Evolutionary conservation across 1,140 invertebrate species (phyloP), one percentile per base, ranked within the genome.

Genomic region (Heliconius eleuchia): DNA sequence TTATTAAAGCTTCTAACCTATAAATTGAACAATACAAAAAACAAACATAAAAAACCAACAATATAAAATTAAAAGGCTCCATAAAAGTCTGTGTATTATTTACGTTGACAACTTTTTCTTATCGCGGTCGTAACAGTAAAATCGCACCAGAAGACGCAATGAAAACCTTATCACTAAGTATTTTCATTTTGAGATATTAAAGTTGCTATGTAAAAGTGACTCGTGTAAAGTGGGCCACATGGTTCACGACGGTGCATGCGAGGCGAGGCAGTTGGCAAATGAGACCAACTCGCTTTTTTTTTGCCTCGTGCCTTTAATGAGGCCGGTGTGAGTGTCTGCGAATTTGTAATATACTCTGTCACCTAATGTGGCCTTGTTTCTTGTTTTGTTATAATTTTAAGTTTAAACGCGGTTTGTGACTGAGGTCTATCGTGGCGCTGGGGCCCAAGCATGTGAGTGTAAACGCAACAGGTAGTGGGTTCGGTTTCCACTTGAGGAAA

Each of bases 121-220:
- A 88, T 88, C 85, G 79, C 80, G 37, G 76, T 81, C 81, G 78
- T 84, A 85, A 83, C 77, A 78, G 81, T 80, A 79, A 83, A 84
- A 80, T 79, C 81, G 78, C 84, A 83, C 75, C 80, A 73, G 71
- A 19, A 81, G 30, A 80, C 78, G 82, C 85, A 83, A 88, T 87
- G 83, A 89, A 88, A 87, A 85, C 66, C 79, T 84, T 82, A 88
- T 87, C 84, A 76, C 76, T 83, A 83, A 86, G 76, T 76, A 84
- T 84, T 82, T 87, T 87, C 86, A 88, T 82, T 85, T 92, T 90
- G 84, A 78, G 78, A 86, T 76, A 76, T 76, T 70, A 76, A 83
- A 76, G 37, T 70, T 70, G 60, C 27, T 37, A 50, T 76, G 74
- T 76, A 70, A 70, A 76, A 76, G 55, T 76, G 18, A 23, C 34